Base-by-base conservation (phyloP, 1,140 invertebrate species). In the Phymastichus coffea region DNA sequence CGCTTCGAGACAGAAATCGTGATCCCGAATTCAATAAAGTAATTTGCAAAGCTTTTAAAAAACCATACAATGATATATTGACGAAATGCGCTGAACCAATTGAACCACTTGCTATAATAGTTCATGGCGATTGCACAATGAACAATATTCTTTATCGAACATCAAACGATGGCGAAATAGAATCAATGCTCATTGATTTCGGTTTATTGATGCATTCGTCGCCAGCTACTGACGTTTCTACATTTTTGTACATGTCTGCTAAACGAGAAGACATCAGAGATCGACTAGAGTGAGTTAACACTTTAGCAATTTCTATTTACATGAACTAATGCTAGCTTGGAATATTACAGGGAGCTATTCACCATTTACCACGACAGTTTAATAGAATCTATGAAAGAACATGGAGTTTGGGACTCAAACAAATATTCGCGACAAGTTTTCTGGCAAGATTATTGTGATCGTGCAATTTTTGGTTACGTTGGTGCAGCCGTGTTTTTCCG, bases 71-170 rank as follows among this genome's bases (percentile, higher is more conserved):
- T 0, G 58, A 56, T 0, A 3, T 71, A 3, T 20, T 68, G n/a
- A 1, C 65, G 10, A 53, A 51, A 10, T 9, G 14, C 7, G 1
- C 53, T 0, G 35, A 64, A 4, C 57, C 69, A 0, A 28, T 47
- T 1, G 73, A 75, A 22, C 70, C 74, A 1, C 41, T 78, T 4
- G 66, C 75, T 0, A 72, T 72, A 0, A 19, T 82, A 0, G 71
- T 72, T 57, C 79, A 81, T 57, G 79, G 79, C 3, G 79, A 81
- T 56, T 73, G 73, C 17, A 76, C 75, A 3, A 55, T 66, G 2
- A 76, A 76, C 55, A 81, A 81, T 47, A 57, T 72, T 7, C 49
- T 81, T 20, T 76, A 76, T 59, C 64, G 64, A 37, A 58, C 46
- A 35, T 61, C 2, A 48, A 61, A 43, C 43, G 57, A 59, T 44